Evolutionary conservation across 2,888 invertebrate species (phyloP).

Genomic region (Geophilus truncorum): DNA sequence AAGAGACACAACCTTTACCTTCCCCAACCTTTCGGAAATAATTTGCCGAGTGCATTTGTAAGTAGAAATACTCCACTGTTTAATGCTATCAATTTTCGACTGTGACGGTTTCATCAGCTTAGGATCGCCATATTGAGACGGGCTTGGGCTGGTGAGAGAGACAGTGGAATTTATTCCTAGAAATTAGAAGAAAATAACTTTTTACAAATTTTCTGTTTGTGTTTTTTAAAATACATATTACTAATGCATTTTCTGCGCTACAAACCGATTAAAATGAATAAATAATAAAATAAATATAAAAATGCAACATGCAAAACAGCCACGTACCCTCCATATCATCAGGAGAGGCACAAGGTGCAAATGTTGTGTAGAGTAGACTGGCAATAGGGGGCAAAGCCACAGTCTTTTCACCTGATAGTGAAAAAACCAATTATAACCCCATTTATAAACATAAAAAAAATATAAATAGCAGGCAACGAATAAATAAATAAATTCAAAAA

Average conservation of each 20-base stretch:
- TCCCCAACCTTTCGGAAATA: constrained; percentile 92
- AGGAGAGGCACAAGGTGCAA: constrained; percentile 32
- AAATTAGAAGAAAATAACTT: no score
- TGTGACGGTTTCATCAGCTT: constrained; percentile 35
- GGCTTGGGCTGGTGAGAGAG: constrained; percentile 37
- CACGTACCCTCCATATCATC: constrained; percentile 29
- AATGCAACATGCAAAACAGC: background rate
- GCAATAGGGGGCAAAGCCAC: constrained; percentile 28
- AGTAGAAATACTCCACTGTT: constrained; percentile 96
- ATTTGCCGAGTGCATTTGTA: constrained; percentile 97
- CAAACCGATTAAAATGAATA: background rate
- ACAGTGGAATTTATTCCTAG: constrained; percentile 33
- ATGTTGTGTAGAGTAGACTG: constrained; percentile 30
- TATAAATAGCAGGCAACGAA: background rate
- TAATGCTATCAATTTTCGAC: constrained; percentile 84
- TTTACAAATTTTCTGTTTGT: background rate
- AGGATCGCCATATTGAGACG: constrained; percentile 56
- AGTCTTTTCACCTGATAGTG: constrained; percentile 11
- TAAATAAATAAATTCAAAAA: background rate
- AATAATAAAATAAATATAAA: background rate
- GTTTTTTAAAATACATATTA: background rate
- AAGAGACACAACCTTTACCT: constrained; percentile 63
- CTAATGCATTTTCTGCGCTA: background rate
- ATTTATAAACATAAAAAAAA: background rate
- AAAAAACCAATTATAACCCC: background rate